Base-by-base conservation (phyloP, 2,888 invertebrate genomes). In the Marasmarcha lunaedactyla region DNA sequence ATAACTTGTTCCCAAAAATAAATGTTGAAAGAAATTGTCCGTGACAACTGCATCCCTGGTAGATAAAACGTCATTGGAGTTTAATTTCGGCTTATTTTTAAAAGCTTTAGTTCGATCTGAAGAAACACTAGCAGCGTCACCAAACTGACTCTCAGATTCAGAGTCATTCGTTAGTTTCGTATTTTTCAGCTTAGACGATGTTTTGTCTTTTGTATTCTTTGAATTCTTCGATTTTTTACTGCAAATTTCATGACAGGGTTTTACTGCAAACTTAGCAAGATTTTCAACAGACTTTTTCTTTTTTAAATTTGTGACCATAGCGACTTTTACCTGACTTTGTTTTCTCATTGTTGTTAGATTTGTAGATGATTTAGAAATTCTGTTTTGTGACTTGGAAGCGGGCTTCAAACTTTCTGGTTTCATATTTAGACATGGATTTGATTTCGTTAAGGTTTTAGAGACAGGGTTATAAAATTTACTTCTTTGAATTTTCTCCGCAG, bases 1-100 rank as follows among this genome's bases (percentile, higher is more conserved):
- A 10, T 9, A n/a, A 3, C 3, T 37, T 10, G 52, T 50, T 41
- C 89, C 72, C 26, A 91, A 63, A 52, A 91, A 89, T 13, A 91
- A 77, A 63, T 90, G 87, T 63, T 89, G 90, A 51, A 92, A 92
- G 56, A 91, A 92, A 0, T 85, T 84, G 56, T 90, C 85, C 0
- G 87, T 85, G 43, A 88, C 72, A 15, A 89, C 73, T 2, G 84
- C 78, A 49, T 88, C 86, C 45, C 86, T 87, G 39, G 87, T 87
- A 47, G 76, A 72, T 50, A 79, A 83, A 14, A 88, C 83, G 42
- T 87, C 85, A 42, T 85, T 85, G 10, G 56, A 48, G 46, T 46
- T 61, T 26, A 67, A 49, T 51, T 25, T 7, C 12, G 46, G 46
- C 52, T 55, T 60, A 37, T 47, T 48, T 37, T 52, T 47, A 14